Evolutionary conservation across 2,888 invertebrate genomes (phyloP), one percentile per base, ranked within the genome.

Genomic region (Torymus aiolomorphi): DNA sequence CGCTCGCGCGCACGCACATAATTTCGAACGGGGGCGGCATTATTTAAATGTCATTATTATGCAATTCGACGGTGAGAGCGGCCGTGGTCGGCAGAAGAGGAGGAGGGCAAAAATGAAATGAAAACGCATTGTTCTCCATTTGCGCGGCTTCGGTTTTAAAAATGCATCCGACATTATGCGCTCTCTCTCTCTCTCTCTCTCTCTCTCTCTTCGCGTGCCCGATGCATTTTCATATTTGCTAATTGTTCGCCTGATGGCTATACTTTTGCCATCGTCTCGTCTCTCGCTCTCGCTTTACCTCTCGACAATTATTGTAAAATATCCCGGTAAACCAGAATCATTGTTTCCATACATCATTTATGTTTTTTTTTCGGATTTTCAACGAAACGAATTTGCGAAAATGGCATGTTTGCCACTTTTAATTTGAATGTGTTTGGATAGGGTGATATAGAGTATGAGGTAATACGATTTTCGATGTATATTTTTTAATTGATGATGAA

Each of bases 41-140:
- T 83, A 83, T 83, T 84, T 84, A 80, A 80, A 82, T 77, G 72
- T 82, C 75, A 82, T 84, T 84, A 84, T 84, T 83, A 82, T 83
- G 82, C 82, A 78, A 82, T 80, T 76, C 76, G 72, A 52, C 16
- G 61, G 20, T 1, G 51, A 5, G n/a, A 42, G 16, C 5, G 2
- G 54, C 49, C 12, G 20, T 2, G n/a, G 49, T 18, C 2, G 70
- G 11, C 31, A 12, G 69, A 10, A 31, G 16, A 31, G 12, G 69
- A 31, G 56, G 16, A 66, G 80, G 81, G 76, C 78, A 83, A 84
- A 84, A 84, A 83, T 83, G 72, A 82, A 84, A 83, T 79, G 82
- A 82, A 83, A 83, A 75, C 76, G 80, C 83, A 78, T 72, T 78
- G 78, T 78, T 78, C 80, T 78, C 82, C 71, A 78, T 83, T 83